Evolutionary conservation across 2,888 invertebrate genomes (phyloP), one percentile per base, ranked within the genome.

Genomic region (Monoplex corrugatus): DNA sequence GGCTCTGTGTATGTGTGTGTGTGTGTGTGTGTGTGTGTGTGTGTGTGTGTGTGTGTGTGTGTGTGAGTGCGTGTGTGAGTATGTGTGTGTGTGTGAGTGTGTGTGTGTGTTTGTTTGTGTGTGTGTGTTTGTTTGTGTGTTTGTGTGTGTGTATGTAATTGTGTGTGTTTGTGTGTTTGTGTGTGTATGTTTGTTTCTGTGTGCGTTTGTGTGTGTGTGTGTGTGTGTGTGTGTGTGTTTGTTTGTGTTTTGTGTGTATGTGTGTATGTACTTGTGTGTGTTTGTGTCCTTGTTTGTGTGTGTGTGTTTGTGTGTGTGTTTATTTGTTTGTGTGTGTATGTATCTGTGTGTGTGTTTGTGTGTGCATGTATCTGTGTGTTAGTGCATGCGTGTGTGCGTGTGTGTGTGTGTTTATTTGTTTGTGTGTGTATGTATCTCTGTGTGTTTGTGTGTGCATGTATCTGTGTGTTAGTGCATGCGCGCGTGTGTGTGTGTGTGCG

Each of bases 391-490:
- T 3, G 68, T 23, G 68, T 23, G 68, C 68, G n/a, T 16, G 19
- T 68, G 68, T 68, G 23, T 68, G 68, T 68, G 28, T 68, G 1
- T 68, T 23, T 68, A n/a, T n/a, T n/a, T 68, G 68, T 68, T 23
- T 68, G 68, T 68, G 68, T 68, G 68, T 68, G 68, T 68, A n/a
- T 68, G 68, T 68, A n/a, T 68, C 28, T 68, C 28, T 68, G 68
- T 68, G 68, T 68, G 68, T 28, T 23, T 68, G 68, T 28, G 68
- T 68, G 68, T 68, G n/a, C n/a, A n/a, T n/a, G n/a, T n/a, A n/a
- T n/a, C n/a, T n/a, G n/a, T n/a, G n/a, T n/a, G n/a, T n/a, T n/a
- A n/a, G n/a, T n/a, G 68, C 68, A 28, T 23, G 68, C 68, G 23
- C n/a, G 68, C 23, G 68, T 68, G 68, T 68, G 68, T 50, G 50